phyloP scores from a whole-genome alignment of 2,113 vertebrate genomes.

The Aldabrachelys gigantea region DNA sequence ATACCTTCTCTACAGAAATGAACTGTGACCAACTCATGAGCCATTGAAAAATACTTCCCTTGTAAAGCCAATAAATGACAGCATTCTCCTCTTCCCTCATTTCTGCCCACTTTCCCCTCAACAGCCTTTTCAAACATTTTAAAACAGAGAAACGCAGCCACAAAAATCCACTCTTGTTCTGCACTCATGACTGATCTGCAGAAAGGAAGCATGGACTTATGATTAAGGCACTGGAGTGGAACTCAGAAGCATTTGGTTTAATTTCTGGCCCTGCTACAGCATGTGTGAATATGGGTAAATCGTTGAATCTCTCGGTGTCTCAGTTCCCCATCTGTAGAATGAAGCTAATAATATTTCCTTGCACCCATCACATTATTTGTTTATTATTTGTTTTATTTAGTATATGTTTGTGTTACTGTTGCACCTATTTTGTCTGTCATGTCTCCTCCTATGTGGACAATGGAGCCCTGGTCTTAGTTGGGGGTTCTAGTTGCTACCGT shows the following conservation, averaged over 20 bases:
- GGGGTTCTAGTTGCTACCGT: background rate
- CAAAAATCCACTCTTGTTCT: background rate
- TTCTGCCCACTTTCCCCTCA: background rate
- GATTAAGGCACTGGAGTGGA: background rate
- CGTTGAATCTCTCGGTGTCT: background rate
- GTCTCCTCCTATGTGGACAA: background rate
- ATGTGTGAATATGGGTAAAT: background rate
- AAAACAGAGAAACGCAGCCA: background rate
- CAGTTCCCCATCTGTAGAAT: background rate
- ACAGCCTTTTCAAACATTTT: background rate
- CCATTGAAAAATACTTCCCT: background rate
- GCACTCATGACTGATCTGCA: background rate
- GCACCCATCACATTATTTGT: background rate
- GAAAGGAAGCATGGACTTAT: background rate
- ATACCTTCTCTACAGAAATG: background rate
- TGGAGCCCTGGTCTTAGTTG: background rate
- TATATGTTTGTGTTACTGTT: background rate
- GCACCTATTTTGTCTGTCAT: background rate
- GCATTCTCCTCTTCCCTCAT: background rate
- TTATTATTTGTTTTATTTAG: too few species aligned
- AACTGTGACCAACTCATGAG: background rate
- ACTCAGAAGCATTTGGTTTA: background rate
- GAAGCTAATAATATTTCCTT: background rate
- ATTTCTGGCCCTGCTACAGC: background rate
- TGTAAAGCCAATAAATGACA: background rate